phyloP scores from a whole-genome alignment of 2,888 invertebrate genomes.

The Chrysodeixis includens region DNA sequence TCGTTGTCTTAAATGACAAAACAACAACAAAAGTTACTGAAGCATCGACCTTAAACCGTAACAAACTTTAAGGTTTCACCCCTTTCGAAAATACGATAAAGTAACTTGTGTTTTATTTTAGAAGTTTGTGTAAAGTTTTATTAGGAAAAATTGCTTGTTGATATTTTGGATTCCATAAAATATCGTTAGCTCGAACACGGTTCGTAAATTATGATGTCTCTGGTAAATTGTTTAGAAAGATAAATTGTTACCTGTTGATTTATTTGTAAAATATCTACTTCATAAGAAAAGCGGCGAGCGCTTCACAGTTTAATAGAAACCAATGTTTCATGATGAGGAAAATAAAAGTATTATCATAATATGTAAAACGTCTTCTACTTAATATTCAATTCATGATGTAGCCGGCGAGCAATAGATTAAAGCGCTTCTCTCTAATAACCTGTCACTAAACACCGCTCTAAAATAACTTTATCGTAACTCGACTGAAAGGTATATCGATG shows the following conservation, averaged over 20 bases:
- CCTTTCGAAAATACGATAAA: slow-evolving; percentile 53
- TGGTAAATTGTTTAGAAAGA: slow-evolving; percentile 41
- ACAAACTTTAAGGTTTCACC: slow-evolving; percentile 56
- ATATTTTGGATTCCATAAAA: slow-evolving; percentile 53
- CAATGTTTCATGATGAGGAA: slow-evolving; percentile 27
- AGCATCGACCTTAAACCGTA: slow-evolving; percentile 46
- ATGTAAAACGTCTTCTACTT: slow-evolving; percentile 34
- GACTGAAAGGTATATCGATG: slow-evolving; percentile 19
- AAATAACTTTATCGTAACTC: slow-evolving; percentile 18
- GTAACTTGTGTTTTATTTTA: slow-evolving; percentile 55
- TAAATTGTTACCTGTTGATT: slow-evolving; percentile 53
- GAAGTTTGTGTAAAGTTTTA: slow-evolving; percentile 60
- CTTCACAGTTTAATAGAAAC: slow-evolving; percentile 19
- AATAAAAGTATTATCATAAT: slow-evolving; percentile 39
- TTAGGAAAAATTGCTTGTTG: slow-evolving; percentile 56
- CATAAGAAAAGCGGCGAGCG: slow-evolving; percentile 13
- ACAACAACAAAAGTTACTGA: slow-evolving; percentile 54
- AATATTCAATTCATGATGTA: slow-evolving; percentile 36
- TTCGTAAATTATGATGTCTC: slow-evolving; percentile 34
- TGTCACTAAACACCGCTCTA: slow-evolving; percentile 36
- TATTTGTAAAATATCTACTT: slow-evolving; percentile 44
- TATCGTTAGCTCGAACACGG: slow-evolving; percentile 41
- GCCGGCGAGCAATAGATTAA: slow-evolving; percentile 35
- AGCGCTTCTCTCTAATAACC: slow-evolving; percentile 21
- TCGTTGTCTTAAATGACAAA: slow-evolving; percentile 47